Conservation (phyloP, 2,888 invertebrate species). For the Hoplodrina blanda region DNA sequence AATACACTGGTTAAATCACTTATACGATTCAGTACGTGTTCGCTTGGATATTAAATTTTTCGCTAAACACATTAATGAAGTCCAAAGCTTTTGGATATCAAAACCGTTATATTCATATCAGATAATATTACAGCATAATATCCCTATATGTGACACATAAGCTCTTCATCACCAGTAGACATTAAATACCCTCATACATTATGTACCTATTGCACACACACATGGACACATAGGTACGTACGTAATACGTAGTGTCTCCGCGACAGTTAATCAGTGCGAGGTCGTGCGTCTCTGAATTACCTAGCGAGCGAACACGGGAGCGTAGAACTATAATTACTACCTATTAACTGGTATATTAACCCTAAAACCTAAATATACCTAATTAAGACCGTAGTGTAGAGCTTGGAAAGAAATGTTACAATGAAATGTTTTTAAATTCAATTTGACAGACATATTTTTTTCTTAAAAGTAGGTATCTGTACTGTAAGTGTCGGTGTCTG, state of each 20-base stretch:
- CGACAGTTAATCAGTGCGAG: slow-evolving; percentile 50
- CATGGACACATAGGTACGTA: not conserved
- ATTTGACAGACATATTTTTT: no score
- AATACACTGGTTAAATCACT: no score
- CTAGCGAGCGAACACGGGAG: slow-evolving; percentile 18
- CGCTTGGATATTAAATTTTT: no score
- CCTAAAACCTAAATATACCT: not conserved
- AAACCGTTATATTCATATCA: not conserved
- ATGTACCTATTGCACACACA: not conserved
- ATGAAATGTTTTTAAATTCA: no score
- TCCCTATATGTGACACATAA: slow-evolving; percentile 9
- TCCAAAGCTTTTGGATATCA: not conserved
- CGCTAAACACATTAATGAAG: no score
- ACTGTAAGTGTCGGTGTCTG: no score
- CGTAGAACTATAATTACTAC: not conserved
- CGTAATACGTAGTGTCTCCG: slow-evolving; percentile 20
- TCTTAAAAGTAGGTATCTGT: no score
- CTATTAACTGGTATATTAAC: not conserved
- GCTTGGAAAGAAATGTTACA: no score
- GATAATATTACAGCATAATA: not conserved
- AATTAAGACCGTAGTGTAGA: no score
- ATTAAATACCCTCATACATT: slow-evolving; percentile 21
- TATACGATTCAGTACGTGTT: no score
- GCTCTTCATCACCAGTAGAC: slow-evolving; percentile 28
- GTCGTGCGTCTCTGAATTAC: slow-evolving; percentile 24